A percentile compares a stretch with the other conserved stretches of the same genome.
phyloP scores from a whole-genome alignment of 2,888 invertebrate genomes.

The Philaethria dido region DNA sequence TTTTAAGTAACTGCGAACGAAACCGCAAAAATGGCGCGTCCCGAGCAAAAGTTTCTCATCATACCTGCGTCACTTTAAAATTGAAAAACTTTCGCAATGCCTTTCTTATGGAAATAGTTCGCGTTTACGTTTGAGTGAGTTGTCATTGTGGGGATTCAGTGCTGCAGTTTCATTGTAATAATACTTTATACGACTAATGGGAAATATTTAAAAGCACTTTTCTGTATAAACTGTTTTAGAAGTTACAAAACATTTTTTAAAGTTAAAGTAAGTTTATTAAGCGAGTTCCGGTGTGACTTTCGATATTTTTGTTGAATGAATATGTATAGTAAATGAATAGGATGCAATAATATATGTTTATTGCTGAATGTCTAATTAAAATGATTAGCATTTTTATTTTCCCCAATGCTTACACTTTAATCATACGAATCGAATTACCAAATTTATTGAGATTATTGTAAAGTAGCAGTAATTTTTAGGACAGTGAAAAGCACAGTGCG shows the following conservation, averaged over 20 bases:
- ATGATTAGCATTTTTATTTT: neutral
- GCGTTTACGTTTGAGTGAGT: conserved; percentile 80
- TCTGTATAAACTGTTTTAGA: conserved; percentile 15
- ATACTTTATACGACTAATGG: conserved; percentile 51
- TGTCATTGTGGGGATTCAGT: conserved; percentile 79
- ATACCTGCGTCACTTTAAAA: conserved; percentile 83
- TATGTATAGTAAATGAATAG: neutral
- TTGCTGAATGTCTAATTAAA: neutral
- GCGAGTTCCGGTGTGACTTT: neutral
- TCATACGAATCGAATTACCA: neutral
- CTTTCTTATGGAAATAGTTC: conserved; percentile 82
- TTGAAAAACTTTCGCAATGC: conserved; percentile 83
- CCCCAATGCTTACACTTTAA: neutral
- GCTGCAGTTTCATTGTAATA: conserved; percentile 67
- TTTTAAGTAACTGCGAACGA: conserved; percentile 36
- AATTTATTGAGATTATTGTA: conserved; percentile 19
- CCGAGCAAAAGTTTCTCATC: conserved; percentile 77
- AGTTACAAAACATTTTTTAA: conserved; percentile 8
- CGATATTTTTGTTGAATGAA: neutral
- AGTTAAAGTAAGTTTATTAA: neutral
- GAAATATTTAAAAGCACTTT: conserved; percentile 36
- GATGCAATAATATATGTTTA: neutral
- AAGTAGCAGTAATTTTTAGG: conserved; percentile 38
- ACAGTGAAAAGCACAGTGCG: conserved; percentile 65
- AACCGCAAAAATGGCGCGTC: conserved; percentile 55